Evolutionary conservation across 2,113 vertebrate genomes (phyloP).

Genomic region (Xiphophorus maculatus): DNA sequence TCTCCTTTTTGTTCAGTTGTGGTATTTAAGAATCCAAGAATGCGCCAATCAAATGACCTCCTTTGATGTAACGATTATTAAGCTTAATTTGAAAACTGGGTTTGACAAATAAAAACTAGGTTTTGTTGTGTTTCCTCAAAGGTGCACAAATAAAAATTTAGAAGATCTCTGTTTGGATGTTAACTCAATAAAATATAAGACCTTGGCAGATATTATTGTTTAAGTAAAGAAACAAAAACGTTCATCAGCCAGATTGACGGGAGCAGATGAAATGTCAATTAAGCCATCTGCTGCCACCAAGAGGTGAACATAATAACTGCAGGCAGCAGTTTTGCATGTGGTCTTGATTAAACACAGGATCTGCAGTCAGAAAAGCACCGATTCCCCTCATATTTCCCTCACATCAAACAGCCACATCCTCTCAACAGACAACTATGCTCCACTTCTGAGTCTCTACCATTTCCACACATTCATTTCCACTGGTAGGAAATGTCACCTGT

Average conservation of each 20-base stretch:
- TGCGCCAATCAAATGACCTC: background rate
- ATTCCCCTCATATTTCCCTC: conserved; percentile 43
- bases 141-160: background rate
- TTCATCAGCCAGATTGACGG: no score
- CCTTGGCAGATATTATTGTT: background rate
- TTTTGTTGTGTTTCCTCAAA: background rate
- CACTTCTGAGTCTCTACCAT: conserved; percentile 64
- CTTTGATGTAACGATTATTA: background rate
- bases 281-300: conserved; percentile 72
- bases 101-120: background rate
- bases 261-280: conserved; percentile 5
- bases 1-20: background rate
- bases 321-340: conserved; percentile 75
- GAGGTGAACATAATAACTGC: conserved; percentile 52
- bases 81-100: background rate
- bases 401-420: conserved; percentile 73
- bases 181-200: background rate
- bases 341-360: conserved; percentile 84
- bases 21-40: background rate
- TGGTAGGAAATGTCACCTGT: conserved; percentile 7
- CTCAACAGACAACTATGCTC: conserved; percentile 76
- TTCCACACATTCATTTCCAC: conserved; percentile 13
- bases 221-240: no score
- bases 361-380: conserved; percentile 66
- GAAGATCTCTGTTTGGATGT: background rate